These are phyloP conservation scores for Panagrolaimus sp. DNA, from an alignment of 1,140 invertebrate species.

Conservation along the genomic window DNA sequence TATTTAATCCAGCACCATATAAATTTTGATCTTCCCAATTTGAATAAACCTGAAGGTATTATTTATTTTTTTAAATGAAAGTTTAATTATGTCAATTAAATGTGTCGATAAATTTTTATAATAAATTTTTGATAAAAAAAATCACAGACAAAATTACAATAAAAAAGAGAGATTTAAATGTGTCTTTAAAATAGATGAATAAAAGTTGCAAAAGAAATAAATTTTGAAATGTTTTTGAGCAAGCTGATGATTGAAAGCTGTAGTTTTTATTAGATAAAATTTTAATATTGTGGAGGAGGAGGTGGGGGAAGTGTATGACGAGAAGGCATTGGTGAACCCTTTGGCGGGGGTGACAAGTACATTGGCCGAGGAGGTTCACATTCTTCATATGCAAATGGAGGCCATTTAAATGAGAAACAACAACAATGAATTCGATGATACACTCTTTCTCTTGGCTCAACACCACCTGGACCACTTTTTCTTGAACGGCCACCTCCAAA, in stretches of 20 bases:
- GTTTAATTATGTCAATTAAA: background rate
- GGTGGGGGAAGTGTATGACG: background rate
- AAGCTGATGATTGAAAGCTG: constrained; percentile 15
- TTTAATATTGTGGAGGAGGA: background rate
- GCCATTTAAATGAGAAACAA: constrained; percentile 25
- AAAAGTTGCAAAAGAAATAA: background rate
- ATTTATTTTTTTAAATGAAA: background rate
- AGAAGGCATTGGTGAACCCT: background rate
- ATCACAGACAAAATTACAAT: too few species aligned
- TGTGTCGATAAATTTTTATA: background rate
- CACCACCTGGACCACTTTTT: background rate
- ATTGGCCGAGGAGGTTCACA: constrained; percentile 18
- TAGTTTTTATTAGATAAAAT: background rate
- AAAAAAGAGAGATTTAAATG: too few species aligned
- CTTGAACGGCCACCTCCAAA: background rate
- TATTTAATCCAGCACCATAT: constrained; percentile 6
- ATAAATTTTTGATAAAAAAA: too few species aligned
- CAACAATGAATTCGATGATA: constrained; percentile 22
- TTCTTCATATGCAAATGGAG: constrained; percentile 20
- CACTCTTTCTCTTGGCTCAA: background rate
- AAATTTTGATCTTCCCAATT: constrained; percentile 22
- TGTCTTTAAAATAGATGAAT: too few species aligned
- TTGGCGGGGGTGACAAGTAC: background rate
- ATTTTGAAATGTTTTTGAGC: background rate
- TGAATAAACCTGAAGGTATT: constrained; percentile 26